Percentiles rank a stretch among this genome's conserved stretches.
These are phyloP conservation scores for Tricholauxania praeusta DNA, from an alignment of 2,888 invertebrate species.

Conservation along the genomic window DNA sequence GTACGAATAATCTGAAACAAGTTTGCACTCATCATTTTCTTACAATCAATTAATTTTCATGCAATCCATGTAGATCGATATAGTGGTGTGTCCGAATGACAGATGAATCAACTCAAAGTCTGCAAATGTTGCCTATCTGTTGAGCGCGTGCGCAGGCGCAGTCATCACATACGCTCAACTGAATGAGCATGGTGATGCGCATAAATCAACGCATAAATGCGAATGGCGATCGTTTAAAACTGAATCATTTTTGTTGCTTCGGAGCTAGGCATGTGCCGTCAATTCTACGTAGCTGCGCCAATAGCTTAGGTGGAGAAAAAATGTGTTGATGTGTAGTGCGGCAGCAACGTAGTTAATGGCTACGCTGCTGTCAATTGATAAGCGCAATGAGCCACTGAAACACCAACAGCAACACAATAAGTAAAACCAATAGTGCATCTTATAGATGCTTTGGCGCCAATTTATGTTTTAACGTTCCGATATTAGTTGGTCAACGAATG, in stretches of 20 bases:
- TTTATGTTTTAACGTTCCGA: too few species aligned
- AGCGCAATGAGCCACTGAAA: conserved; percentile 8
- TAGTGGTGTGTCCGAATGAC: too few species aligned
- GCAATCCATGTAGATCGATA: too few species aligned
- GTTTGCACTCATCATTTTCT: too few species aligned
- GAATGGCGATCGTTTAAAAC: not conserved
- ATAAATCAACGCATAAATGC: conserved; percentile 11
- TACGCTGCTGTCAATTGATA: conserved; percentile 7
- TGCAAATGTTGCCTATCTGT: too few species aligned
- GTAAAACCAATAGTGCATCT: conserved; percentile 1
- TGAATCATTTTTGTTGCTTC: not conserved
- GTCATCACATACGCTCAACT: not conserved
- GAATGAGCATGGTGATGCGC: not conserved
- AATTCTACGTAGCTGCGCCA: not conserved
- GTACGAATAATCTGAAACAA: too few species aligned
- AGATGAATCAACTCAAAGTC: too few species aligned
- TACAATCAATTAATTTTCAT: too few species aligned
- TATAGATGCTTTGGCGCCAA: conserved; percentile 8
- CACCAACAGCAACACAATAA: conserved; percentile 4
- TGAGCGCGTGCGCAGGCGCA: too few species aligned
- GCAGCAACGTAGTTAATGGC: conserved; percentile 1
- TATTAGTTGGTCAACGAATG: too few species aligned
- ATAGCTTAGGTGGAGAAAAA: too few species aligned
- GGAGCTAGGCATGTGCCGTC: conserved; percentile 8
- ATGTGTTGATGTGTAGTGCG: not conserved